Evolutionary conservation across 2,797 vertebrate species (phyloP).

Genomic region (Gouania willdenowi): DNA sequence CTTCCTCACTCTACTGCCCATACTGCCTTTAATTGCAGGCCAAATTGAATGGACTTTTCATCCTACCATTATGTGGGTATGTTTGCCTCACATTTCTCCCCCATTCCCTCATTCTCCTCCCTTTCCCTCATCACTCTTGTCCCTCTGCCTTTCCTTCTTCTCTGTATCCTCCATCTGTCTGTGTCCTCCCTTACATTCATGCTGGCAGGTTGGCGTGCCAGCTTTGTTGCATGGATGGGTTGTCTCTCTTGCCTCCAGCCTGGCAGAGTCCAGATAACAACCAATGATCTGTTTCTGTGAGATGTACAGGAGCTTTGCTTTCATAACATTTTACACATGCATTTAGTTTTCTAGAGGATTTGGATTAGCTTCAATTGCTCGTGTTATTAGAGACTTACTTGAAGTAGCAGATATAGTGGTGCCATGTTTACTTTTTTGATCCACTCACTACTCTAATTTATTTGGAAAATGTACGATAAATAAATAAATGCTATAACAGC

Average conservation of each 20-base stretch:
- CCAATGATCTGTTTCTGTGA: not conserved
- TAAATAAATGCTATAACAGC: too few relatives aligned
- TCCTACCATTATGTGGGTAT: slow-evolving; percentile 28
- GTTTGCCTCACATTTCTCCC: slow-evolving; percentile 11
- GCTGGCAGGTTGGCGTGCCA: slow-evolving; percentile 23
- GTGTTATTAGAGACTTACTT: too few relatives aligned
- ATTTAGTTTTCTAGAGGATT: too few relatives aligned
- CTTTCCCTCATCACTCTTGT: not conserved
- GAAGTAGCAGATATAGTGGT: too few relatives aligned
- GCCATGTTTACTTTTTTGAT: too few relatives aligned
- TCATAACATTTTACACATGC: too few relatives aligned
- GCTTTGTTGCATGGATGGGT: slow-evolving; percentile 17
- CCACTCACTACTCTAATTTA: too few relatives aligned
- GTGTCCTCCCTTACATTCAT: slow-evolving; percentile 22
- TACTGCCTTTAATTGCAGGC: slow-evolving; percentile 40
- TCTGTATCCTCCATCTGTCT: slow-evolving; percentile 45
- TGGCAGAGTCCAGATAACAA: not conserved
- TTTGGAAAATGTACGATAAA: too few relatives aligned
- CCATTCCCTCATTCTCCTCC: not conserved
- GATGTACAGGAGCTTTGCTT: too few relatives aligned
- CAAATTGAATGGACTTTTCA: slow-evolving; percentile 2
- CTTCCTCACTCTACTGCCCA: not conserved
- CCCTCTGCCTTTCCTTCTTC: slow-evolving; percentile 26
- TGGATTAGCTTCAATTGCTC: too few relatives aligned
- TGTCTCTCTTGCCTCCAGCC: slow-evolving; percentile 10